Evolutionary conservation across 2,113 vertebrate species (phyloP).

Genomic region (Sardina pilchardus): DNA sequence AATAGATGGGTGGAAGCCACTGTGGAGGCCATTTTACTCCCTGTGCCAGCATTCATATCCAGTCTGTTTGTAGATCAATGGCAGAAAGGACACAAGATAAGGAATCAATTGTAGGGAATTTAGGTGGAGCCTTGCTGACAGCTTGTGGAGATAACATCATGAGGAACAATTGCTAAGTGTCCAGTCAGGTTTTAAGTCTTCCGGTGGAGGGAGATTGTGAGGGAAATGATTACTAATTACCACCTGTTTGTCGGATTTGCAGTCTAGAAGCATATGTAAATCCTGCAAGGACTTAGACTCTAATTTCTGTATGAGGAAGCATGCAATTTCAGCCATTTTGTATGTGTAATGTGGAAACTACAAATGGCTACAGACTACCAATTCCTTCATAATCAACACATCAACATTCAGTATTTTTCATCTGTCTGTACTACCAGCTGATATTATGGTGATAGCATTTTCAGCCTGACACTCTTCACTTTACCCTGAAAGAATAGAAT

Average conservation of each 20-base stretch:
- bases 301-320: background rate
- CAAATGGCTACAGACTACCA: no score
- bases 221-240: background rate
- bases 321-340: background rate
- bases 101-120: background rate
- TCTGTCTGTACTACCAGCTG: background rate
- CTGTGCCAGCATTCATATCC: background rate
- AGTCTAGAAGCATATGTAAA: background rate
- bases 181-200: background rate
- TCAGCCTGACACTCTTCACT: background rate
- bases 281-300: background rate
- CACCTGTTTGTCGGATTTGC: background rate
- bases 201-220: background rate
- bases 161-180: background rate
- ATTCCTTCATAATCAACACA: background rate
- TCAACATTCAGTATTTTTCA: background rate
- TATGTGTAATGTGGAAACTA: background rate
- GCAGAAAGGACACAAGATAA: constrained; percentile 14
- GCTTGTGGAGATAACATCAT: background rate
- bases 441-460: background rate
- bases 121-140: background rate
- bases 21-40: background rate
- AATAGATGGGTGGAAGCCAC: background rate
- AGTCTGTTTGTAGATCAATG: background rate
- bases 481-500: background rate